These are phyloP conservation scores for Temnothorax unifasciatus DNA, from an alignment of 2,888 invertebrate species.

Conservation along the genomic window DNA sequence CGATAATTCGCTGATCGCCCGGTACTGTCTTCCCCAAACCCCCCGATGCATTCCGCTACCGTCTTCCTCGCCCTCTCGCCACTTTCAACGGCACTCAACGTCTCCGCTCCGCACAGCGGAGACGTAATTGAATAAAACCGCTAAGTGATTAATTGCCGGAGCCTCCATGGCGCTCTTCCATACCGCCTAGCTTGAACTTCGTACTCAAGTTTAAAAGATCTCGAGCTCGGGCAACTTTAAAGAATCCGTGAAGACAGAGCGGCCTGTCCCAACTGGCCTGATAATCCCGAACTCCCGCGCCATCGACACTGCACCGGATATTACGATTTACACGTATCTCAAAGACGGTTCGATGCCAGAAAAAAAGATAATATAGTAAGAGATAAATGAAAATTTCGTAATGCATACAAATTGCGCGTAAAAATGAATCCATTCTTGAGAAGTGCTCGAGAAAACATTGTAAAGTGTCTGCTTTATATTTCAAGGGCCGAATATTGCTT, in stretches of 20 bases:
- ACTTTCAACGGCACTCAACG: slow-evolving; percentile 62
- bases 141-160: slow-evolving; percentile 82
- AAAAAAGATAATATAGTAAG: not conserved
- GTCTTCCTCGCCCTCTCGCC: slow-evolving; percentile 19
- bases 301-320: not conserved
- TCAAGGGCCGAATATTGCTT: not conserved
- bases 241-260: slow-evolving; percentile 31
- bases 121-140: slow-evolving; percentile 83
- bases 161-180: slow-evolving; percentile 67
- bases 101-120: slow-evolving; percentile 68
- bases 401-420: not conserved
- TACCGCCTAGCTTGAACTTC: slow-evolving; percentile 61
- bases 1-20: slow-evolving; percentile 42
- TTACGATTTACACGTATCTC: not conserved
- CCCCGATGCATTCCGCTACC: slow-evolving; percentile 57
- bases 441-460: not conserved
- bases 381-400: not conserved
- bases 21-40: slow-evolving; percentile 42
- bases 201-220: slow-evolving; percentile 68
- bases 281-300: slow-evolving; percentile 15
- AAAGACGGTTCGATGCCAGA: not conserved
- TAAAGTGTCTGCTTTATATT: not conserved
- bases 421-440: not conserved
- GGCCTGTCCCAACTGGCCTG: not conserved
- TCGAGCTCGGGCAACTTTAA: slow-evolving; percentile 47